Evolutionary conservation across 2,888 invertebrate genomes (phyloP), one percentile per base, ranked within the genome.

Genomic region (Acholoe squamosa): DNA sequence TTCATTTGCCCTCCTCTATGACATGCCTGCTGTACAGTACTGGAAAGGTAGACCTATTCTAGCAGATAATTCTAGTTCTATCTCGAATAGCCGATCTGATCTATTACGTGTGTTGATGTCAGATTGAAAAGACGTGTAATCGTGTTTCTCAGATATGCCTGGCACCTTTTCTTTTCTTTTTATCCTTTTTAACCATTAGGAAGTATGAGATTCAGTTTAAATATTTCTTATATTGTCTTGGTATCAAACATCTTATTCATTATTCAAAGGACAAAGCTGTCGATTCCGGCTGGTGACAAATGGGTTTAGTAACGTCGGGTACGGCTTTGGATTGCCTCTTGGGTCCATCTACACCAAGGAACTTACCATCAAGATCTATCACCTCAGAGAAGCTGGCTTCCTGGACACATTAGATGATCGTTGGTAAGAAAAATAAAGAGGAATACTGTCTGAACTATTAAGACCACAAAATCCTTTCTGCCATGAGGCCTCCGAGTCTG

Each of bases 291-390:
- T 90, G n/a, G 71, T 90, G 19, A 34, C 84, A 0, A 89, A 71
- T 56, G 91, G 91, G 10, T 91, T 91, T 61, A 28, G 77, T 22
- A 91, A 88, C 67, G 86, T 91, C 25, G 91, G 91, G 25, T 91
- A 91, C 61, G 91, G 91, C 31, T 84, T 91, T 28, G 91, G 76
- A 1, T 34, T 91, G 25, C 91, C 91, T 12, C 89, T 89, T 31
- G 61, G 80, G 16, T 91, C 91, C 28, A 56, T 43, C 31, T 91
- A 89, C 56, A 90, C 91, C n/a, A 89, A 91, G 25, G 91, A 91
- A 86, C 89, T 91, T 25, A 89, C 91, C n/a, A 89, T 91, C 61
- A 84, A 86, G 71, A 91, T 91, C 43, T 91, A 91, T 52, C 84
- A 71, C 51, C 76, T 89, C 12, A 0, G 91, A 51, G 91, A 91